A percentile compares a stretch with the other conserved stretches of the same genome.
phyloP scores from a whole-genome alignment of 2,888 invertebrate genomes.

The Lapara coniferarum region DNA sequence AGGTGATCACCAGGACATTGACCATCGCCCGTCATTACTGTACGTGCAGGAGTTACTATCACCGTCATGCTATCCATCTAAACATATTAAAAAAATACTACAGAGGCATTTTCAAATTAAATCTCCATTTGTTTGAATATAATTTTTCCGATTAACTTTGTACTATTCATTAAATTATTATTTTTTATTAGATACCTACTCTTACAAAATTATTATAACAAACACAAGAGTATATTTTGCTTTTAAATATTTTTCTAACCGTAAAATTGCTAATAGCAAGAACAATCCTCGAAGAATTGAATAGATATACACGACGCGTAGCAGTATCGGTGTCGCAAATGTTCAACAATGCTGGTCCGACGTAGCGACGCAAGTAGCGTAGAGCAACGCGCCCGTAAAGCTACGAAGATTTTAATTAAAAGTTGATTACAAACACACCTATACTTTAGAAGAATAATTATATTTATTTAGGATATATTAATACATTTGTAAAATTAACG shows the following conservation, averaged over 20 bases:
- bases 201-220: background rate
- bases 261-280: slow-evolving; percentile 67
- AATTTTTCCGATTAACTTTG: background rate
- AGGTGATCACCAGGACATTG: slow-evolving; percentile 52
- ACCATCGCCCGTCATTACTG: slow-evolving; percentile 43
- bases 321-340: slow-evolving; percentile 55
- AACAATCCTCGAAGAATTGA: slow-evolving; percentile 70
- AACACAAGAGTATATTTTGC: background rate
- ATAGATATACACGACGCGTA: slow-evolving; percentile 56
- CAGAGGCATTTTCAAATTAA: no score
- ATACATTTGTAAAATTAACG: no score
- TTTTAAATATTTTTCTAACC: slow-evolving; percentile 46
- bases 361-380: slow-evolving; percentile 57
- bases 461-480: no score
- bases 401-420: slow-evolving; percentile 41
- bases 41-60: slow-evolving; percentile 63
- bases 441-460: no score
- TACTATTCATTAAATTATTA: no score
- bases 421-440: no score
- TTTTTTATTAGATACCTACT: no score
- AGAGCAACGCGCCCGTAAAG: slow-evolving; percentile 62
- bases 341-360: slow-evolving; percentile 61
- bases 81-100: slow-evolving; percentile 24
- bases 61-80: slow-evolving; percentile 65
- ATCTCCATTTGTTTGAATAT: background rate